phyloP scores from a whole-genome alignment of 2,888 invertebrate genomes.

The Drosophila mimetica region DNA sequence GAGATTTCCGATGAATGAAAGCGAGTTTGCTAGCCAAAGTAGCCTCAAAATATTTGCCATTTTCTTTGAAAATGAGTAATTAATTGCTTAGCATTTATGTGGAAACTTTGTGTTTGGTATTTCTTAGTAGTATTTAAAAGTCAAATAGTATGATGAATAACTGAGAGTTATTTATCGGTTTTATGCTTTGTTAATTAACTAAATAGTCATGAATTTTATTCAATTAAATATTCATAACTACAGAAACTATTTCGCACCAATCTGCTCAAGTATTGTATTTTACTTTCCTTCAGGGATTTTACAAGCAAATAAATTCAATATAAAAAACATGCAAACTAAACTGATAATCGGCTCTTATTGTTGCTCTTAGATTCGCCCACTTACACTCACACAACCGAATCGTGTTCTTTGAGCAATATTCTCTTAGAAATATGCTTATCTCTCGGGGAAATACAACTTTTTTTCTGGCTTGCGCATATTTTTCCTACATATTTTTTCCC shows the following conservation, averaged over 20 bases:
- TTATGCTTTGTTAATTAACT: no score
- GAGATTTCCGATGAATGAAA: not conserved
- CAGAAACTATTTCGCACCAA: not conserved
- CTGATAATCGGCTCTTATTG: slow-evolving; percentile 58
- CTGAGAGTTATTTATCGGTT: no score
- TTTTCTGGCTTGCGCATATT: slow-evolving; percentile 5
- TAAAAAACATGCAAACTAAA: slow-evolving; percentile 49
- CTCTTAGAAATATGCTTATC: slow-evolving; percentile 21
- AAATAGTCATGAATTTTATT: not conserved
- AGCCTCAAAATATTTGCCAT: not conserved
- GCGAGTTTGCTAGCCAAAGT: not conserved
- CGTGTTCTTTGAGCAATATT: slow-evolving; percentile 22
- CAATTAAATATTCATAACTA: not conserved
- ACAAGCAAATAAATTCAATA: slow-evolving; percentile 46
- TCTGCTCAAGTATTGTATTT: no score
- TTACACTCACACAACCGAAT: not conserved
- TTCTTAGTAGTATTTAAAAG: not conserved
- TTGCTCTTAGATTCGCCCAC: slow-evolving; percentile 15
- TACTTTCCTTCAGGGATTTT: not conserved
- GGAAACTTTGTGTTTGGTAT: not conserved
- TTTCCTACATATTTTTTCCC: slow-evolving; percentile 13
- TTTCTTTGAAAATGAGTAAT: not conserved
- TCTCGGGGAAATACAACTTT: not conserved
- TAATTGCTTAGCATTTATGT: not conserved
- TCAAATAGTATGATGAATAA: not conserved